Conservation (phyloP, 2,113 vertebrate genomes). For the Triplophysa tibetana region DNA sequence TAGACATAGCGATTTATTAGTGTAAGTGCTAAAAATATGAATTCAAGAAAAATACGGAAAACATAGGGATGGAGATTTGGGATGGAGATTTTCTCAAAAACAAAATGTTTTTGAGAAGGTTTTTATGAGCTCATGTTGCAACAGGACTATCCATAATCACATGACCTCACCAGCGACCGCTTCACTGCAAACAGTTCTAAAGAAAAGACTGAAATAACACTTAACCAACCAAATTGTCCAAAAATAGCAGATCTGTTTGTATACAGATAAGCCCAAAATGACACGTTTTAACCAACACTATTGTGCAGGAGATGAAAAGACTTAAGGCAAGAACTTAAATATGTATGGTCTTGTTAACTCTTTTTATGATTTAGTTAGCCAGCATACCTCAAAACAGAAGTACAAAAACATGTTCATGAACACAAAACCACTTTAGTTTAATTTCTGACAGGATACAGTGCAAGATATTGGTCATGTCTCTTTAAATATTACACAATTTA, state of each 20-base stretch:
- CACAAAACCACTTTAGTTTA: not conserved
- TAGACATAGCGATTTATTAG: not conserved
- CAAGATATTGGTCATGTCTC: not conserved
- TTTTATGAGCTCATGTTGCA: slow-evolving; percentile 17
- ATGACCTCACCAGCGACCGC: not conserved
- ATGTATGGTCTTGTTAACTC: not conserved
- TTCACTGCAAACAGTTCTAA: not conserved
- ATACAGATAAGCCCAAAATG: slow-evolving; percentile 20
- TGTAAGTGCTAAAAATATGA: too few species aligned
- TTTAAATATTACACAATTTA: not conserved
- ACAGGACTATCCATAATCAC: not conserved
- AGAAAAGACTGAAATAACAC: not conserved
- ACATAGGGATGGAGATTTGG: not conserved
- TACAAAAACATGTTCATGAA: too few species aligned
- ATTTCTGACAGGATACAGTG: not conserved
- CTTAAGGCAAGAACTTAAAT: not conserved
- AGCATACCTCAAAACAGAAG: too few species aligned
- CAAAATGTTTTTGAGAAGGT: slow-evolving; percentile 5
- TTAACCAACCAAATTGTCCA: not conserved
- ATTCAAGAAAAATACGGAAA: not conserved
- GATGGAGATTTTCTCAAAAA: too few species aligned
- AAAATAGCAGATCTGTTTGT: slow-evolving; percentile 25
- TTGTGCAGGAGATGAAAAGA: not conserved
- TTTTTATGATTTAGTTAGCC: too few species aligned
- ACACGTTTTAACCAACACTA: not conserved